Percentiles rank a stretch among this genome's conserved stretches.
phyloP scores from a whole-genome alignment of 1,140 invertebrate species.

The Tribolium castaneum region DNA sequence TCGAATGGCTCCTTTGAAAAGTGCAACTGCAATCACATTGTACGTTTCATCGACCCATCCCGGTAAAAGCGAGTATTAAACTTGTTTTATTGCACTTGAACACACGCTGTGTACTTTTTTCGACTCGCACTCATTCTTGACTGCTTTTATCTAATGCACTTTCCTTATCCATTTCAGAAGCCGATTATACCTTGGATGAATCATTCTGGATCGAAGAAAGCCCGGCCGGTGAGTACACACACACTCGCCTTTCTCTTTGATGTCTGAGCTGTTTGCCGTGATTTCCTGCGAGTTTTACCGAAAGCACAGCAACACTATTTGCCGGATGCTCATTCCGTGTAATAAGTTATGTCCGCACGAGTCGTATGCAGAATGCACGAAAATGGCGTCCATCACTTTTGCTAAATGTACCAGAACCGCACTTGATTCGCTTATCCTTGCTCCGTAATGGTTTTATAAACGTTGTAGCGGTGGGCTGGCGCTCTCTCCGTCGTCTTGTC shows the following conservation, averaged over 20 bases:
- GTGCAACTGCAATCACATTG: slow-evolving; percentile 16
- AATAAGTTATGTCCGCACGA: neutral
- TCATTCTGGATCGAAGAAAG: slow-evolving; percentile 92
- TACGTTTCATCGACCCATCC: slow-evolving; percentile 7
- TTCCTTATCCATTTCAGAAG: slow-evolving; percentile 76
- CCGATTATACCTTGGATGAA: slow-evolving; percentile 90
- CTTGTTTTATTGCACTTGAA: slow-evolving; percentile 7
- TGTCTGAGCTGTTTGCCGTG: neutral
- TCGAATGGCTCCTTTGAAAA: slow-evolving; percentile 19
- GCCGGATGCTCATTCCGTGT: neutral
- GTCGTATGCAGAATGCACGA: slow-evolving; percentile 2
- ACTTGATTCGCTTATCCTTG: slow-evolving; percentile 18
- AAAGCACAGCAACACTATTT: neutral
- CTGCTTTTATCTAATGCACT: slow-evolving; percentile 46
- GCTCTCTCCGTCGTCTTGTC: slow-evolving; percentile 32
- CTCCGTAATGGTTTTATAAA: slow-evolving; percentile 29
- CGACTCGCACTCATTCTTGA: neutral
- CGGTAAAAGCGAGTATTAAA: slow-evolving; percentile 5
- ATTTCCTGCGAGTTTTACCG: neutral
- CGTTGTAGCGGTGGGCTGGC: neutral
- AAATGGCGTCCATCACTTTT: slow-evolving; percentile 3
- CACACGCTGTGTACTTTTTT: slow-evolving; percentile 1
- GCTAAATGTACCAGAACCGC: slow-evolving; percentile 24
- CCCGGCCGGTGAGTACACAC: slow-evolving; percentile 80
- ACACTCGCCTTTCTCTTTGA: slow-evolving; percentile 18